Evolutionary conservation across 2,797 vertebrate genomes (phyloP).

Genomic region (Melanotaenia maccullochi): DNA sequence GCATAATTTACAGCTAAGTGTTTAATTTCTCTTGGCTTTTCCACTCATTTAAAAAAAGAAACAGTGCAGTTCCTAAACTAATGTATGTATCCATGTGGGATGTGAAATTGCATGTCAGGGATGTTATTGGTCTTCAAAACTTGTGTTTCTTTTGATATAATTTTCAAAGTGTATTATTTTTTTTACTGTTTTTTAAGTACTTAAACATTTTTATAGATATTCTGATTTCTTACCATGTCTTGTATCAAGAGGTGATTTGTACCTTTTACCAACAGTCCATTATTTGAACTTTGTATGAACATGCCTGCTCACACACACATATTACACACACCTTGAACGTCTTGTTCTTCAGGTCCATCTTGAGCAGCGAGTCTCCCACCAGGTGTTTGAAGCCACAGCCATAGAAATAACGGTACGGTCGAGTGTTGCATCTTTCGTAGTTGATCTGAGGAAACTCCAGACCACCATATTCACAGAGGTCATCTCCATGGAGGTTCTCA

Average conservation of each 20-base stretch:
- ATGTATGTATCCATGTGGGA: not conserved
- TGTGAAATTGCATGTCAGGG: not conserved
- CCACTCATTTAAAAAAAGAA: not conserved
- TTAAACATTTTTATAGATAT: not conserved
- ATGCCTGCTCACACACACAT: not conserved
- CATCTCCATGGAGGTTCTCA: conserved; percentile 88
- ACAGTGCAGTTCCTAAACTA: not conserved
- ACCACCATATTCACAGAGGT: conserved; percentile 85
- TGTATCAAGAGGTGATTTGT: no score
- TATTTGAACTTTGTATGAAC: not conserved
- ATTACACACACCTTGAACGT: conserved; percentile 82
- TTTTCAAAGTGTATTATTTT: not conserved
- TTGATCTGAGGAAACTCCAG: conserved; percentile 96
- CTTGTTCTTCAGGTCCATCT: conserved; percentile 91
- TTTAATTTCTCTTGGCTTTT: not conserved
- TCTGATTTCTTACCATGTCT: no score
- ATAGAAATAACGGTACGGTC: conserved; percentile 90
- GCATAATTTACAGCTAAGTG: not conserved
- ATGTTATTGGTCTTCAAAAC: not conserved
- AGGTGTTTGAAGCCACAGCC: conserved; percentile 92
- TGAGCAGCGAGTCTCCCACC: conserved; percentile 91
- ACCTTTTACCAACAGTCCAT: no score
- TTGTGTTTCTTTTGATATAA: not conserved
- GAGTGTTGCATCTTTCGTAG: conserved; percentile 83
- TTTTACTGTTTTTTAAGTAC: not conserved